Evolutionary conservation across 2,797 vertebrate genomes (phyloP), one percentile per base, ranked within the genome.

Genomic region (Bovichtus diacanthus): DNA sequence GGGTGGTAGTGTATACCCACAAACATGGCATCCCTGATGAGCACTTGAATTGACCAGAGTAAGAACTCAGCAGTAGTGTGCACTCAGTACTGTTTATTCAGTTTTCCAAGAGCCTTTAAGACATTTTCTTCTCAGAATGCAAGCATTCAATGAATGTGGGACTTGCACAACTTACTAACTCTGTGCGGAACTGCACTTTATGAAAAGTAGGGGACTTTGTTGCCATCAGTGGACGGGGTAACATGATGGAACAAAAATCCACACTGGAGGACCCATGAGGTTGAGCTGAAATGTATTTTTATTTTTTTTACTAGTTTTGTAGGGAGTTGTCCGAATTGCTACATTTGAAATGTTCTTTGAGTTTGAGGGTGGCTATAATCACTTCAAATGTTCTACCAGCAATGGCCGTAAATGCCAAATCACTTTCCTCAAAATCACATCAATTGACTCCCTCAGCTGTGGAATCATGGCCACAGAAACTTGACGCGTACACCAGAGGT

Each of bases 171-270:
- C 94, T 0, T 97, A 96, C 56, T 94, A 93, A 93, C 0, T 19
- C 80, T 39, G 90, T 98, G 67, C 92, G 94, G 82, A 97, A 97
- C 88, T 97, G 96, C 83, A 98, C 97, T 1, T 61, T 96, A 43
- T 98, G 97, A 97, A 96, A 92, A 79, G 96, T 98, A 1, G 96
- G 91, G 0, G 97, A 99, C 91, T 97, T 94, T 0, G 97, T 97
- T 0, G 64, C 80, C 2, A 43, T 97, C 47, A 94, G 82, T 0
- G 97, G 97, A 7, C 88, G 95, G 50, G 93, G 96, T 19, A 94
- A 96, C 72, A 98, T 98, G 97, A 97, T 93, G 95, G 96, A n/a
- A n/a, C 96, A 0, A 97, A 98, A 87, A 96, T 98, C 89, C 97
- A 95, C 6, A 1, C 92, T 19, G 93, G 95, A 0, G 97, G 97